A percentile compares a stretch with the other conserved stretches of the same genome.
Evolutionary conservation across 2,113 vertebrate species (phyloP).

Genomic region (Megaceryle torquata): DNA sequence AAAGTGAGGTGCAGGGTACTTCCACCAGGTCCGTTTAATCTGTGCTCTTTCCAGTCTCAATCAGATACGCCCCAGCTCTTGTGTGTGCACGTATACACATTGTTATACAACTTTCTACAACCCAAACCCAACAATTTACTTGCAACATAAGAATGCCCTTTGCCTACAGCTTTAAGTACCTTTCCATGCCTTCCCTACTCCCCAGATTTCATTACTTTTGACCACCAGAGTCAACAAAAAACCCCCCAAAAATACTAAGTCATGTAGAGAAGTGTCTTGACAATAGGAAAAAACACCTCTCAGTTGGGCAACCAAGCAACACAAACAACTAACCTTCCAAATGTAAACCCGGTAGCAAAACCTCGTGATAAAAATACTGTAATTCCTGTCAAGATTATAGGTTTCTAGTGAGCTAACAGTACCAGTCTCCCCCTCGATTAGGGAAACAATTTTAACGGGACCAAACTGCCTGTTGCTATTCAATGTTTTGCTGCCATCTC

Average conservation of each 20-base stretch:
- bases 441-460: not conserved
- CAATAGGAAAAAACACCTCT: not conserved
- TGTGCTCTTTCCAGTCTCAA: not conserved
- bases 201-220: not conserved
- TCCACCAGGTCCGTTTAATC: not conserved
- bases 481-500: constrained; percentile 75
- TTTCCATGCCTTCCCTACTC: not conserved
- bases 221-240: not conserved
- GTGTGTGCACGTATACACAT: fast-evolving
- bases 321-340: not conserved
- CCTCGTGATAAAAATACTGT: not conserved
- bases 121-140: not conserved
- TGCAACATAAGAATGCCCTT: not conserved
- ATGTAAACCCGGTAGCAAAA: not conserved
- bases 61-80: not conserved
- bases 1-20: not conserved
- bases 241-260: not conserved
- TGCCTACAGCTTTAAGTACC: not conserved
- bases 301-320: not conserved
- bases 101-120: not conserved
- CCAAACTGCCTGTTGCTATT: not conserved
- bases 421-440: not conserved
- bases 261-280: not conserved
- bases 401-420: not conserved
- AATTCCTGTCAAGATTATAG: not conserved